Evolutionary conservation across 2,113 vertebrate species (phyloP).

Genomic region (Patagioenas fasciata): DNA sequence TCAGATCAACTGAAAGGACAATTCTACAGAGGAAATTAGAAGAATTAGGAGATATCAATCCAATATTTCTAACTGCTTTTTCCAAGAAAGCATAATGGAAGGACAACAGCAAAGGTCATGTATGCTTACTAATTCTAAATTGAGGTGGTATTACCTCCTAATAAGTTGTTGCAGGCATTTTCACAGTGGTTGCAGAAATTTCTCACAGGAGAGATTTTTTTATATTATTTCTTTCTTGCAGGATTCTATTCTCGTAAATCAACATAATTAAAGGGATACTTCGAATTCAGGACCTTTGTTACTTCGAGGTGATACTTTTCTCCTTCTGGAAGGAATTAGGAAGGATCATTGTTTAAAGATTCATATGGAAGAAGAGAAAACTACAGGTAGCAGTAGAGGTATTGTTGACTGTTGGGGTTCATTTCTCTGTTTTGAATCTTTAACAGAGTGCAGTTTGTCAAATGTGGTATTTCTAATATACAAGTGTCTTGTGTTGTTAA

Average conservation of each 20-base stretch:
- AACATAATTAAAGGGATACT: neutral
- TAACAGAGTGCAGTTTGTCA: neutral
- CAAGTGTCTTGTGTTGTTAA: neutral
- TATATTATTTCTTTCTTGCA: neutral
- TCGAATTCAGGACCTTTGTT: neutral
- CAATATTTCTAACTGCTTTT: neutral
- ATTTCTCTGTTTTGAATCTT: neutral
- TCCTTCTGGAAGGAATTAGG: neutral
- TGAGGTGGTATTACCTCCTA: neutral
- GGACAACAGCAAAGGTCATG: neutral
- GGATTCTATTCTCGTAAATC: neutral
- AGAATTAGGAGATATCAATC: neutral
- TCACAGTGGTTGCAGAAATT: neutral
- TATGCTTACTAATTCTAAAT: neutral
- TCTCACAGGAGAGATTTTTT: neutral
- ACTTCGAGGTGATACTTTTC: neutral
- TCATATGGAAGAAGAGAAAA: neutral
- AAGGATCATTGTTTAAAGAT: neutral
- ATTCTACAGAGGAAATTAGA: neutral
- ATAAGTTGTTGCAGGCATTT: neutral
- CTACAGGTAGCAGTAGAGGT: neutral
- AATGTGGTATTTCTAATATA: neutral
- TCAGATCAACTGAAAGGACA: neutral
- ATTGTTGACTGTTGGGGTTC: neutral
- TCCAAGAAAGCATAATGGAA: neutral